phyloP scores from a whole-genome alignment of 2,797 vertebrate genomes.

The Parauchenoglanis ngamensis region DNA sequence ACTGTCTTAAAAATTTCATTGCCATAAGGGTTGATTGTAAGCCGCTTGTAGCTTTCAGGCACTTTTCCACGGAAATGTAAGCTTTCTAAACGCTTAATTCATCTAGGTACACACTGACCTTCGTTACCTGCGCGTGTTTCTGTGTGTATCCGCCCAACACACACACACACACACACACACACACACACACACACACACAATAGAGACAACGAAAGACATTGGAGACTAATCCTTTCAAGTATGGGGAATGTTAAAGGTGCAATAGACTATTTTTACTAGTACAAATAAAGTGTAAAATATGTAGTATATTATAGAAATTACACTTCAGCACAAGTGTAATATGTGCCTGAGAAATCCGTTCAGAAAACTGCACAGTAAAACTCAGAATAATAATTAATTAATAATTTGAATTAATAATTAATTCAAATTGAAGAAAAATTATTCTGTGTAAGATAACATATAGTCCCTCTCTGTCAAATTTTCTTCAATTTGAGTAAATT shows the following conservation, averaged over 20 bases:
- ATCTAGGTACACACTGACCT: not conserved
- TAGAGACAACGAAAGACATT: not conserved
- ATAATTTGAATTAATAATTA: too few relatives aligned
- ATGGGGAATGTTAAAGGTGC: not conserved
- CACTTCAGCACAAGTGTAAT: not conserved
- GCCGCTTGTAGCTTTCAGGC: not conserved
- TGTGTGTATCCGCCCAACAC: not conserved
- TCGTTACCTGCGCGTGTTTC: not conserved
- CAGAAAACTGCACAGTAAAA: not conserved
- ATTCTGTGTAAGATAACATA: too few relatives aligned
- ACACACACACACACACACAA: not conserved
- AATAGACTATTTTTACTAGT: not conserved
- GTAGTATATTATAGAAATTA: not conserved
- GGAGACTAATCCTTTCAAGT: not conserved
- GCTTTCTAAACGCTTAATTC: not conserved
- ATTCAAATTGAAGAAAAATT: too few relatives aligned
- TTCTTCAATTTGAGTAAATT: too few relatives aligned
- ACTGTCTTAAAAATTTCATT: not conserved
- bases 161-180: too few relatives aligned
- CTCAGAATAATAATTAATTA: too few relatives aligned
- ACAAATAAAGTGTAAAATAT: not conserved
- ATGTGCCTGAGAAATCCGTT: not conserved
- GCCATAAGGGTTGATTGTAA: not conserved
- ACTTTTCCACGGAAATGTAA: not conserved
- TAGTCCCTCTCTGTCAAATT: too few relatives aligned